These are phyloP conservation scores for Zhuqinia jingwanae DNA, from an alignment of 2,888 invertebrate genomes.

Conservation along the genomic window DNA sequence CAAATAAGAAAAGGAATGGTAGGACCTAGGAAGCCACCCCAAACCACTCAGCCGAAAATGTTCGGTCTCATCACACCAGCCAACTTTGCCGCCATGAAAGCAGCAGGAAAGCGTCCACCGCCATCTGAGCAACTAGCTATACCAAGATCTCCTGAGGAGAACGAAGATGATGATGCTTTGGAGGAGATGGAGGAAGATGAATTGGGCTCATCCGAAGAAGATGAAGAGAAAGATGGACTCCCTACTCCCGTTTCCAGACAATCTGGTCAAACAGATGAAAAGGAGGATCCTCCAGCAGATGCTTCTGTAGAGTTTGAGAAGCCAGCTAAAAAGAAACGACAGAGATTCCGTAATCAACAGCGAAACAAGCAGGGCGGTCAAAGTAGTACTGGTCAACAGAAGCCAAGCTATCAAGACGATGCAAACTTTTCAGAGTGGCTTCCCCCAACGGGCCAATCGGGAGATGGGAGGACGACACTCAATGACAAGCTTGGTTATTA, in stretches of 20 bases:
- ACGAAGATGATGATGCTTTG: not conserved
- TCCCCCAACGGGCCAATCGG: conserved; percentile 88
- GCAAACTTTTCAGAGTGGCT: conserved; percentile 89
- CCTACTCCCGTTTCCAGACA: too few species aligned
- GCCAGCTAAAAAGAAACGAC: conserved; percentile 34
- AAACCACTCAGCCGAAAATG: not conserved
- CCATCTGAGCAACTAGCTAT: not conserved
- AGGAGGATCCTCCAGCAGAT: not conserved
- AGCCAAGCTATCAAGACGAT: conserved; percentile 79
- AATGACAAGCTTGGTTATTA: conserved; percentile 91
- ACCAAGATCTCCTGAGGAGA: too few species aligned
- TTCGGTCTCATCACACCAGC: conserved; percentile 52
- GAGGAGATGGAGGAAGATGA: conserved; percentile 38
- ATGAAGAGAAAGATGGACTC: too few species aligned
- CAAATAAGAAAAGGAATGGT: not conserved
- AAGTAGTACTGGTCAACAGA: conserved; percentile 68
- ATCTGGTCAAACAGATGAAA: not conserved
- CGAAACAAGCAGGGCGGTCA: conserved; percentile 46
- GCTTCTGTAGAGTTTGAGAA: not conserved
- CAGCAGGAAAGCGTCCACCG: not conserved
- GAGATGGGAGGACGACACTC: conserved; percentile 88
- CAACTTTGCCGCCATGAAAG: conserved; percentile 29
- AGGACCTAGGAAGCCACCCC: conserved; percentile 34
- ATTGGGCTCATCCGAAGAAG: conserved; percentile 4
- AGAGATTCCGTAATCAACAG: conserved; percentile 30